phyloP scores from a whole-genome alignment of 2,113 vertebrate genomes.

The Mugil cephalus region DNA sequence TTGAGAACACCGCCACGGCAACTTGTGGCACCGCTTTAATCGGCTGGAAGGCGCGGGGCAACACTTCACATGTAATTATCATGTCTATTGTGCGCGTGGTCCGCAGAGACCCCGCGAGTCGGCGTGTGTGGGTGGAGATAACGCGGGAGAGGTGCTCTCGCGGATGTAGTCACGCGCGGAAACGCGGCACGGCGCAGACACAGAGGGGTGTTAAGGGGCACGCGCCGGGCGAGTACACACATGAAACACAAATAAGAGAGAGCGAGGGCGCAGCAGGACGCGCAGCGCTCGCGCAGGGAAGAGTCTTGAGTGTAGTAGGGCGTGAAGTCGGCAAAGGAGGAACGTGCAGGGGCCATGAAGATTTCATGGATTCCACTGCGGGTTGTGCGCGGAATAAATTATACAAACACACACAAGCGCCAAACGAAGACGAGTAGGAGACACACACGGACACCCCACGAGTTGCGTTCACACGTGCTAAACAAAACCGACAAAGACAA shows the following conservation, averaged over 20 bases:
- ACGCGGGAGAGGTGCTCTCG: conserved; percentile 49
- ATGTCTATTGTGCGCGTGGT: conserved; percentile 55
- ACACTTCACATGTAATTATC: conserved; percentile 67
- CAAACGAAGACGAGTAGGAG: neutral
- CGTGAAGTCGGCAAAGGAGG: conserved; percentile 20
- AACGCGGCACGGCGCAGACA: conserved; percentile 40
- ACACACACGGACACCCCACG: neutral
- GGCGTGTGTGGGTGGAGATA: conserved; percentile 71
- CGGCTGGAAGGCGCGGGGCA: conserved; percentile 51
- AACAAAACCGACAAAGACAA: conserved; percentile 13
- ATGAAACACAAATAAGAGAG: conserved; percentile 21
- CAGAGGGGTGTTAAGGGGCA: conserved; percentile 64
- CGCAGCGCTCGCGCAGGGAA: conserved; percentile 13
- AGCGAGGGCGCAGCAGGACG: conserved; percentile 7
- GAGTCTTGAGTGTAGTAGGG: conserved; percentile 46
- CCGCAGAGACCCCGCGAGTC: conserved; percentile 49
- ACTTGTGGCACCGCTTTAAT: conserved; percentile 43
- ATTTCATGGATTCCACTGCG: conserved; percentile 48
- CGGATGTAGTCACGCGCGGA: conserved; percentile 58
- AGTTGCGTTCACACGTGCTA: neutral
- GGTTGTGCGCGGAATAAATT: conserved; percentile 36
- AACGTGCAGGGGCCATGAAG: conserved; percentile 40
- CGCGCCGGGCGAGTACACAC: conserved; percentile 37
- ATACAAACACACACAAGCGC: conserved; percentile 34
- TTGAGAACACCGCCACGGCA: conserved; percentile 54